Evolutionary conservation across 1,140 invertebrate species (phyloP), one percentile per base, ranked within the genome.

Genomic region (Yoshiicerus persimilis): DNA sequence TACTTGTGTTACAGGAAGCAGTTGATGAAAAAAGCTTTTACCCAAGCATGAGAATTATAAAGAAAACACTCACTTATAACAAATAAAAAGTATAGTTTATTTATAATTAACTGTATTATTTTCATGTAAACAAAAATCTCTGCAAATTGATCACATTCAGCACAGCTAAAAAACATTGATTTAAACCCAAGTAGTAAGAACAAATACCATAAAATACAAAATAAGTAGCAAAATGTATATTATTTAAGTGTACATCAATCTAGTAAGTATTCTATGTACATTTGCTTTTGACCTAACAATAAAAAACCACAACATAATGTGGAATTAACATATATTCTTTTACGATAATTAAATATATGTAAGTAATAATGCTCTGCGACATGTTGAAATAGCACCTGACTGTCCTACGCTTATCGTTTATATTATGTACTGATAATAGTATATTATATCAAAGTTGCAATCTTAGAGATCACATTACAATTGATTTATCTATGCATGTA

Each of bases 191-290:
- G 13, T 80, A 27, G 27, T 80, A 80, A 80, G 16, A 80, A 77
- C 32, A 77, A 36, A 36, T 38, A 38, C 30, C 16, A 80, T 38
- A 80, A 80, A 80, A 80, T 80, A 80, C 30, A 80, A 80, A 80
- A 80, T 80, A 80, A 80, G 75, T 80, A 80, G 75, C 75, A 80
- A 80, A 80, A 80, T 80, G 34, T 80, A 20, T 80, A n/a, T 38
- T 8, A 80, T 80, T 6, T 80, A 34, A 10, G n/a, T 25, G 6
- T 38, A 38, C 64, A 30, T 56, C 20, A 47, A 56, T n/a, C 47
- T 41, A 41, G 47, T 47, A 47, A 47, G 11, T 16, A 16, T 70
- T 6, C 23, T 70, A 10, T 70, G 3, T 5, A 30, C 62, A 64
- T 20, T 64, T 16, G 20, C 25, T 1, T 27, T 70, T 70, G 2